phyloP scores from a whole-genome alignment of 30 jellyfish, hydroid and myxozoan species.

The Sanderia malayensis region DNA sequence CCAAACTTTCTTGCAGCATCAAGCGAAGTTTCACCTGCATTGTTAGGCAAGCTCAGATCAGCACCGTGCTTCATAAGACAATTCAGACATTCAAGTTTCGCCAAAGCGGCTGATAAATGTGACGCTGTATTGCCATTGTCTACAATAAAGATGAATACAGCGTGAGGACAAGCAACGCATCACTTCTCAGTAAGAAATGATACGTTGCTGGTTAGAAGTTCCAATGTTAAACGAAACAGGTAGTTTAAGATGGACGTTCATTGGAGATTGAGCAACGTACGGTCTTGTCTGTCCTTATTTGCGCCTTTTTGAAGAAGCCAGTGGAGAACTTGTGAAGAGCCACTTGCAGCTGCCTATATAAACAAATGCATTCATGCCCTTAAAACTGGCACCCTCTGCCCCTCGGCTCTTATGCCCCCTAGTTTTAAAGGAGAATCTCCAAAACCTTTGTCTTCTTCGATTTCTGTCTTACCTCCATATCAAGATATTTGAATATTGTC shows the following conservation, averaged over 20 bases:
- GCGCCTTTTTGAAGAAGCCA: background rate
- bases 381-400: too few species aligned
- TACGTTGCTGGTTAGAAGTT: too few species aligned
- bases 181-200: too few species aligned
- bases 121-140: conserved; percentile 1
- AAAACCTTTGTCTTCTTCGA: too few species aligned
- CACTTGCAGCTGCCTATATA: conserved; percentile 1
- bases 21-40: conserved; percentile 6
- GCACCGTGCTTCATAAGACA: conserved; percentile 9
- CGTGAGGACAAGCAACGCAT: too few species aligned
- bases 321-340: background rate
- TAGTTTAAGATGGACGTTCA: too few species aligned
- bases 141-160: background rate
- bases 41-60: background rate
- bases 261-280: background rate
- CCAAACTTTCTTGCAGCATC: conserved; percentile 27
- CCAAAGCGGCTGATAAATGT: conserved; percentile 11
- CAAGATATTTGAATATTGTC: too few species aligned
- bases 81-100: conserved; percentile 7
- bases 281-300: background rate
- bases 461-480: too few species aligned
- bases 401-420: too few species aligned
- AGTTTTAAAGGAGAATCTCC: too few species aligned
- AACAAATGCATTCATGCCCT: too few species aligned
- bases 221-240: background rate